Conservation (phyloP, 2,888 invertebrate species). For the Drosophila histrio region DNA sequence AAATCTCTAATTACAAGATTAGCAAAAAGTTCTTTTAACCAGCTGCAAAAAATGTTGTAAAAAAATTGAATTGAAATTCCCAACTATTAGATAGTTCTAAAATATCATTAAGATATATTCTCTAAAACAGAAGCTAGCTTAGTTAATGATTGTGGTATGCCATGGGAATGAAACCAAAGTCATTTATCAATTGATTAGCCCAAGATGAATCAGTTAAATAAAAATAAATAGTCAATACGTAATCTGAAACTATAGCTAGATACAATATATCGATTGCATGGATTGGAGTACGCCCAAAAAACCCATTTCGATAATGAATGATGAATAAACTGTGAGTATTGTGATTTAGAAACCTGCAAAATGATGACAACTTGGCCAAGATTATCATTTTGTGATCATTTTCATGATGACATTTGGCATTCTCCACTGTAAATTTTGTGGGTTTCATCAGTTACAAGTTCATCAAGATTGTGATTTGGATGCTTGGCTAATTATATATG, state of each 20-base stretch:
- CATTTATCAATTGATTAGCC: slow-evolving; percentile 5
- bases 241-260: background rate
- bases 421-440: background rate
- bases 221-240: background rate
- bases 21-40: no score
- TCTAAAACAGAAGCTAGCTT: background rate
- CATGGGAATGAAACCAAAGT: background rate
- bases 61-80: background rate
- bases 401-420: slow-evolving; percentile 52
- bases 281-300: no score
- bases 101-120: background rate
- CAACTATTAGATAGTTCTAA: background rate
- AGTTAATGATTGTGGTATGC: background rate
- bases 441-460: slow-evolving; percentile 37
- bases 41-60: no score
- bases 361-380: slow-evolving; percentile 2
- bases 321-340: background rate
- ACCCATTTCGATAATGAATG: slow-evolving; percentile 3
- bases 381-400: slow-evolving; percentile 31
- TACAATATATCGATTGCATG: background rate
- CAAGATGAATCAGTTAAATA: background rate
- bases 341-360: slow-evolving; percentile 5
- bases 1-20: background rate
- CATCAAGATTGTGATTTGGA: slow-evolving; percentile 16
- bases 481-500: slow-evolving; percentile 31